phyloP scores from a whole-genome alignment of 1,140 invertebrate species.

The Anastrepha ludens region DNA sequence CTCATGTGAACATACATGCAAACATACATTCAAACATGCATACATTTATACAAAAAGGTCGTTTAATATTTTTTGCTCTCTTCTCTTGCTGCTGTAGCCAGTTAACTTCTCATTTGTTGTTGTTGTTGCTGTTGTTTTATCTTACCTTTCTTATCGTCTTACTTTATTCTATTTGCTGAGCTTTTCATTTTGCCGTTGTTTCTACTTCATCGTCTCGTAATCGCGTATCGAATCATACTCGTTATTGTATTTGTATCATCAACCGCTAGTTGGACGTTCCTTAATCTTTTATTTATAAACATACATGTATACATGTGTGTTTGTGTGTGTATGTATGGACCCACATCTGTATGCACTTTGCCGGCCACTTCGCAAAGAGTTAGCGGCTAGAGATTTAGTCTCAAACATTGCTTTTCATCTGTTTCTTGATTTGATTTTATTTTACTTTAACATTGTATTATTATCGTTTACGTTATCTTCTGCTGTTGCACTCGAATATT shows the following conservation, averaged over 20 bases:
- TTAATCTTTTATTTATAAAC: not conserved
- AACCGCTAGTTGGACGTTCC: slow-evolving; percentile 1
- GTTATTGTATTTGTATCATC: slow-evolving; percentile 13
- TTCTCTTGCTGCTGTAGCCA: not conserved
- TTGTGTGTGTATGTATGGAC: too few species aligned
- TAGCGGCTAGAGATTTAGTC: not conserved
- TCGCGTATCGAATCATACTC: slow-evolving; percentile 12
- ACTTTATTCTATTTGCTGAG: not conserved
- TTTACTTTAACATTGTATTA: not conserved
- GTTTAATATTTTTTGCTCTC: not conserved
- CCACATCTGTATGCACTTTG: not conserved
- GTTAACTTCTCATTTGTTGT: not conserved
- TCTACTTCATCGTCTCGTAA: slow-evolving; percentile 44
- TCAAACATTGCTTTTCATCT: not conserved
- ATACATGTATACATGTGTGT: not conserved
- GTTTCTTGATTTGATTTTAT: not conserved
- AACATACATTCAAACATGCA: too few species aligned
- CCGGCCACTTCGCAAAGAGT: not conserved
- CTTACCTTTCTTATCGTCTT: slow-evolving; percentile 11
- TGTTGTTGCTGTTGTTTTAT: not conserved
- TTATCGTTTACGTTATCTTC: slow-evolving; percentile 9
- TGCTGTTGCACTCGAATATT: not conserved
- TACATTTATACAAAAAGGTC: not conserved
- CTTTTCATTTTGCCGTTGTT: slow-evolving; percentile 9
- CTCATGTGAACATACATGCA: not conserved